Base-by-base conservation (phyloP, 1,140 invertebrate species). In the Micrasema longulum region DNA sequence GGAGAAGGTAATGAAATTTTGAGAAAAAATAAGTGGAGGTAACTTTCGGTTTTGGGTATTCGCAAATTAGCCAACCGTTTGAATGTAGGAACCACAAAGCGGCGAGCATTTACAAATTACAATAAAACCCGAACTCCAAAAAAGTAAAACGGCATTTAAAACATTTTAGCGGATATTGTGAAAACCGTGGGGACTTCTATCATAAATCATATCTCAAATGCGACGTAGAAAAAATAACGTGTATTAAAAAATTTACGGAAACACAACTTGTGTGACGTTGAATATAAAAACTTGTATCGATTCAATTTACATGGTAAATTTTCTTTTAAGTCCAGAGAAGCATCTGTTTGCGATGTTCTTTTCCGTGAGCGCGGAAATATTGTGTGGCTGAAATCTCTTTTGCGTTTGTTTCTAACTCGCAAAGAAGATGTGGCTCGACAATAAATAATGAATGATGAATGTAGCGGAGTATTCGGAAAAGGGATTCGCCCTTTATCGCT, bases 401-500 rank as follows among this genome's bases (percentile, higher is more conserved):
- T 14, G 20, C 12, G 18, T 26, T 26, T 10, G 50, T 2, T 18
- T n/a, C 50, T 7, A 31, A 48, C 50, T 53, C 50, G 23, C 23
- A 10, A 4, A n/a, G 22, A 60, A 60, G 55, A 60, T 60, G 55
- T 14, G 55, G 20, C n/a, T 22, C 55, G 26, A 60, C 55, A 60
- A 60, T 60, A 60, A 36, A 60, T 60, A 60, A 60, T 60, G 55
- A 60, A 60, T 60, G 55, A 43, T 60, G 55, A 60, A 60, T 60
- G 55, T 43, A 35, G 55, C 16, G 35, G 55, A 41, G 35, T 38
- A 60, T 38, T 38, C 31, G 55, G 55, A n/a, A 38, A 16, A 41
- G 16, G 36, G 35, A 41, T 38, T 38, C 31, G 14, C 18, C 36
- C 55, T 60, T 60, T 60, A 60, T 60, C 16, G 55, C 55, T 23